Evolutionary conservation across 2,797 vertebrate species (phyloP).

Genomic region (Cryptoblepharus egeriae): DNA sequence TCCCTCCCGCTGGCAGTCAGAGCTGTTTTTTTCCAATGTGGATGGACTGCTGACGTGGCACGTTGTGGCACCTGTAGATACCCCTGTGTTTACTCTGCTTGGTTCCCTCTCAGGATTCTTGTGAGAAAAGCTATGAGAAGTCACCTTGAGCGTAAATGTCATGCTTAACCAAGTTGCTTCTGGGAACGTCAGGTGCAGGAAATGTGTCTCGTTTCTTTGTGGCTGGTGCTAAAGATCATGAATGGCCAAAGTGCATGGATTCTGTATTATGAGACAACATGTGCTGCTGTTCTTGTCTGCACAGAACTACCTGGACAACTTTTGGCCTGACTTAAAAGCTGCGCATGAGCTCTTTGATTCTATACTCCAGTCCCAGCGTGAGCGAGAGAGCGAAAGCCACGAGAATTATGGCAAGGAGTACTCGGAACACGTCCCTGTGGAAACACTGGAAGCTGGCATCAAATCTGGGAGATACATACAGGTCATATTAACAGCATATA

Average conservation of each 20-base stretch:
- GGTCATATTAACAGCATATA: conserved; percentile 68
- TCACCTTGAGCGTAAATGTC: background rate
- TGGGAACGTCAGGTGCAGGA: background rate
- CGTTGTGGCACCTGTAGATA: too few relatives aligned
- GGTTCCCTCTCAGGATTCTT: too few relatives aligned
- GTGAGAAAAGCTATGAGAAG: background rate
- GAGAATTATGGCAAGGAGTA: conserved; percentile 85
- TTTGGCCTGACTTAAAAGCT: conserved; percentile 88
- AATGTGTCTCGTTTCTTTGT: background rate
- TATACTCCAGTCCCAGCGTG: conserved; percentile 84
- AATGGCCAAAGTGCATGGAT: background rate
- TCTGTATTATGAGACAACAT: background rate
- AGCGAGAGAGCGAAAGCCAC: conserved; percentile 83
- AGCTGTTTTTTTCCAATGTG: too few relatives aligned
- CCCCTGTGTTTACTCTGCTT: too few relatives aligned
- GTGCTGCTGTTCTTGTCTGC: conserved; percentile 10
- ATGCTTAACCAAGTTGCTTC: background rate
- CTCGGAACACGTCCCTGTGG: conserved; percentile 85
- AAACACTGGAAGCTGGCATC: conserved; percentile 90
- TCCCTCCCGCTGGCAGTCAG: too few relatives aligned
- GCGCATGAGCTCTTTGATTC: conserved; percentile 88
- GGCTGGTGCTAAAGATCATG: background rate
- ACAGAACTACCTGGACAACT: conserved; percentile 90
- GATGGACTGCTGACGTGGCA: too few relatives aligned
- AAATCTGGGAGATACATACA: conserved; percentile 92